Evolutionary conservation across 1,140 invertebrate species (phyloP).

Genomic region (Portunus trituberculatus): DNA sequence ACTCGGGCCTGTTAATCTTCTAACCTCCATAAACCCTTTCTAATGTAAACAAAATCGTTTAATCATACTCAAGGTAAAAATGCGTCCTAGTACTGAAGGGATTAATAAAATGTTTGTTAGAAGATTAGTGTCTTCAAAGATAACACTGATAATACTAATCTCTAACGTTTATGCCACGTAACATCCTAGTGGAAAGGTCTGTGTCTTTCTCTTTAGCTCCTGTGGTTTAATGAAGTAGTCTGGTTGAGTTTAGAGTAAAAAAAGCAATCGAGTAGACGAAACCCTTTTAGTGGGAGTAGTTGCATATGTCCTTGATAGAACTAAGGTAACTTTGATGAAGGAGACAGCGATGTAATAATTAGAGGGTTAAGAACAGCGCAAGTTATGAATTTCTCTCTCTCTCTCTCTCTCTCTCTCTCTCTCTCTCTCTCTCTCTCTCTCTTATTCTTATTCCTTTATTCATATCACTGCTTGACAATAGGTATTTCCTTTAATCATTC

Average conservation of each 20-base stretch:
- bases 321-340: neutral
- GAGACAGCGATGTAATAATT: neutral
- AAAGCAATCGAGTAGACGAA: no score
- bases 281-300: no score
- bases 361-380: neutral
- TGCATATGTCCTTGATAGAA: neutral
- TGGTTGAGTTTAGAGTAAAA: neutral
- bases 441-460: neutral
- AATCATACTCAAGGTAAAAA: no score
- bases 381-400: neutral
- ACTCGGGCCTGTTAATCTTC: no score
- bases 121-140: neutral
- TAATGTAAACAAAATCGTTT: no score
- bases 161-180: neutral
- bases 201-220: neutral
- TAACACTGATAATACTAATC: neutral
- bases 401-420: neutral
- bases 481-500: no score
- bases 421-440: constrained; percentile 29
- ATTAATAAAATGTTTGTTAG: neutral
- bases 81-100: no score
- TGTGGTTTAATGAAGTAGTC: neutral
- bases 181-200: neutral
- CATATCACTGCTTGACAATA: no score
- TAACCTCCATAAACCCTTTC: no score